These are phyloP conservation scores for Thereva unica DNA, from an alignment of 2,888 invertebrate species.

Conservation along the genomic window DNA sequence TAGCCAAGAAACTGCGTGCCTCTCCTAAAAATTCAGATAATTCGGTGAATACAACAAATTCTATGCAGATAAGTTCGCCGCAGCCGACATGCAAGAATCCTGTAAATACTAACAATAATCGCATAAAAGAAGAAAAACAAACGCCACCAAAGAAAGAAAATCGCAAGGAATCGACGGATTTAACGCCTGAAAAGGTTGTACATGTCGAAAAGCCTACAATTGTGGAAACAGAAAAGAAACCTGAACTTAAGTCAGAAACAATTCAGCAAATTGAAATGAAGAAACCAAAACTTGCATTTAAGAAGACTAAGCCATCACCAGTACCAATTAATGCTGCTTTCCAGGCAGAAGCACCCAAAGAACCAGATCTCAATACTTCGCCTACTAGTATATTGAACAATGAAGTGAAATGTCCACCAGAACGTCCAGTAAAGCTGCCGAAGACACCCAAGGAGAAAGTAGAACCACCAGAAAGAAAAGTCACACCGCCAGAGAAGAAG, in stretches of 20 bases:
- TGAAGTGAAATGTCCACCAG: not conserved
- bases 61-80: no score
- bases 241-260: slow-evolving; percentile 36
- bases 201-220: slow-evolving; percentile 10
- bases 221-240: slow-evolving; percentile 6
- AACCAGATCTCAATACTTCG: slow-evolving; percentile 43
- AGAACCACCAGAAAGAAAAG: slow-evolving; percentile 10
- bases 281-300: slow-evolving; percentile 22
- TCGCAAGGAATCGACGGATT: slow-evolving; percentile 22
- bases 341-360: slow-evolving; percentile 39
- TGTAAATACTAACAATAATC: not conserved
- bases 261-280: slow-evolving; percentile 33
- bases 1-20: slow-evolving; percentile 42
- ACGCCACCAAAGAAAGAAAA: slow-evolving; percentile 39
- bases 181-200: not conserved
- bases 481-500: slow-evolving; percentile 9
- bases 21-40: slow-evolving; percentile 16
- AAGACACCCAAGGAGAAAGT: slow-evolving; percentile 12
- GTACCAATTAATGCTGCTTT: slow-evolving; percentile 2
- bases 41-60: not conserved
- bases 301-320: slow-evolving; percentile 25
- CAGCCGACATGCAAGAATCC: no score
- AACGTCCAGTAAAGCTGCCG: not conserved
- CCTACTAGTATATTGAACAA: slow-evolving; percentile 40
- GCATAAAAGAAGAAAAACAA: slow-evolving; percentile 40